phyloP scores from a whole-genome alignment of 2,113 vertebrate genomes.

The Athene noctua region DNA sequence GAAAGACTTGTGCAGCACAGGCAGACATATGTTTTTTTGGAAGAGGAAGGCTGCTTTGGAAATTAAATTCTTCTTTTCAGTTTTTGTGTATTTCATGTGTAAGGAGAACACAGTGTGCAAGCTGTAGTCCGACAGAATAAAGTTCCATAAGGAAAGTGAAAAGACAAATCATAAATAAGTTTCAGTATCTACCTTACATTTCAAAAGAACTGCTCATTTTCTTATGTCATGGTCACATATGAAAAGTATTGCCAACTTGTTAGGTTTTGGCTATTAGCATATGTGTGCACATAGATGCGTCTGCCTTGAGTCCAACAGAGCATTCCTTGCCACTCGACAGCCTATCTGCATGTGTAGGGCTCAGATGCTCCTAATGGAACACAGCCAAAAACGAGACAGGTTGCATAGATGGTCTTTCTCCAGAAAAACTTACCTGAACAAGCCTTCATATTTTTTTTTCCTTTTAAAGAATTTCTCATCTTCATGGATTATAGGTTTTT shows the following conservation, averaged over 20 bases:
- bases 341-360: fast-evolving
- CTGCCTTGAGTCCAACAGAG: background rate
- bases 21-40: background rate
- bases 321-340: background rate
- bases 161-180: background rate
- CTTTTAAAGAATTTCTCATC: background rate
- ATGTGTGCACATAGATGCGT: background rate
- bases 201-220: background rate
- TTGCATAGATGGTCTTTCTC: background rate
- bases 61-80: background rate
- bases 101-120: background rate
- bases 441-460: background rate
- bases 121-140: background rate
- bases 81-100: background rate
- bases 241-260: background rate
- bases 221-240: background rate
- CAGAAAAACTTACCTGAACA: background rate
- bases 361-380: background rate
- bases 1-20: background rate
- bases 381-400: background rate
- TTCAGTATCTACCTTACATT: background rate
- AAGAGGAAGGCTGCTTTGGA: background rate
- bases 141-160: background rate
- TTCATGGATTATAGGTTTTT: background rate
- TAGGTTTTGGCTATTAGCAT: background rate